Conservation (phyloP, 2,888 invertebrate species). For the Endotricha flammealis region DNA sequence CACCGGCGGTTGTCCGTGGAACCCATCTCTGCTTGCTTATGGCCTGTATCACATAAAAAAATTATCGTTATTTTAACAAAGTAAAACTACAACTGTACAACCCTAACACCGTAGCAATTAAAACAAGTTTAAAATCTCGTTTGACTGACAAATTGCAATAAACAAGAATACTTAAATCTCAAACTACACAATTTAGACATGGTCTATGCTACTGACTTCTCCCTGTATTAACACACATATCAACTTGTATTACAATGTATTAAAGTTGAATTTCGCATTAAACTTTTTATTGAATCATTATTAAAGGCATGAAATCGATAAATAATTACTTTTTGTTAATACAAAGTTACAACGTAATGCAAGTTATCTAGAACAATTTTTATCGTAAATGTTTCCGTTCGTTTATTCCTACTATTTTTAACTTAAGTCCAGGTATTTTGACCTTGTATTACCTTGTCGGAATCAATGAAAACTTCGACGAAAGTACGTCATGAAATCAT, state of each 20-base stretch:
- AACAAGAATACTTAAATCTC: conserved; percentile 47
- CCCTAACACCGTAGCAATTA: conserved; percentile 41
- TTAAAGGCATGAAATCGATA: conserved; percentile 7
- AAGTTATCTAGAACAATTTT: conserved; percentile 7
- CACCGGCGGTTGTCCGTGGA: too few relatives aligned
- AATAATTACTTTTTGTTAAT: conserved; percentile 9
- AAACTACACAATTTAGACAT: conserved; percentile 33
- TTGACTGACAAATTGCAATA: conserved; percentile 51
- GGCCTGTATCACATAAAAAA: too few relatives aligned
- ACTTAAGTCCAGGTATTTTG: conserved; percentile 5
- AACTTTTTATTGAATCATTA: too few relatives aligned
- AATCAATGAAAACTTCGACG: too few relatives aligned
- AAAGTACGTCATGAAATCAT: too few relatives aligned
- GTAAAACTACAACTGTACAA: conserved; percentile 17
- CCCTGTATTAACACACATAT: conserved; percentile 4
- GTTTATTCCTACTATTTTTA: conserved; percentile 4
- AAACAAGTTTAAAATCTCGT: conserved; percentile 54
- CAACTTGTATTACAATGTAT: conserved; percentile 5
- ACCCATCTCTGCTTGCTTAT: too few relatives aligned
- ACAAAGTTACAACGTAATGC: conserved; percentile 5
- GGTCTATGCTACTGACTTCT: conserved; percentile 25
- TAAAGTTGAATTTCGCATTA: conserved; percentile 6
- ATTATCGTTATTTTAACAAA: too few relatives aligned
- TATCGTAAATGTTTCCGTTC: conserved; percentile 2
- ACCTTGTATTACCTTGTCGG: conserved; percentile 10